phyloP scores from a whole-genome alignment of 2,113 vertebrate species.

The Lepus americanus region DNA sequence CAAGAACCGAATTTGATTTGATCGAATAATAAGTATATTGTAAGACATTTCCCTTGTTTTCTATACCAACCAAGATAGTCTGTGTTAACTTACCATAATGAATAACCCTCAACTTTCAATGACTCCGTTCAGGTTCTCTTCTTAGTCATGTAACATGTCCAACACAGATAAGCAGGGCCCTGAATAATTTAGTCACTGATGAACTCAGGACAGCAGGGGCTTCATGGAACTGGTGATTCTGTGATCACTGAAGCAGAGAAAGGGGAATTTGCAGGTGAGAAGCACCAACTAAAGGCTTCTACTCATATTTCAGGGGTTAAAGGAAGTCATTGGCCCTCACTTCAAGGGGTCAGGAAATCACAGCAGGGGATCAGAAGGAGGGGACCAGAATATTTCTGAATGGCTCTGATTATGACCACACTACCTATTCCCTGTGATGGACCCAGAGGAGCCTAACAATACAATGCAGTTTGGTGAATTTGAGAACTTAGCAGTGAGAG shows the following conservation, averaged over 20 bases:
- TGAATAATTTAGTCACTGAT: neutral
- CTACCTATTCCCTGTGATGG: neutral
- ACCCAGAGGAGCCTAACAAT: neutral
- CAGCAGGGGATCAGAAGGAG: neutral
- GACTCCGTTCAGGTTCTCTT: neutral
- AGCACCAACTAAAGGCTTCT: neutral
- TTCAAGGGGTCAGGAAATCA: neutral
- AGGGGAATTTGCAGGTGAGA: neutral
- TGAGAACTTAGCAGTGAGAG: constrained; percentile 10
- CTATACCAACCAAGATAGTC: neutral
- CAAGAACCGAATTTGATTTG: constrained; percentile 16
- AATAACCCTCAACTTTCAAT: neutral
- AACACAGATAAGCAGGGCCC: neutral
- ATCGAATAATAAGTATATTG: constrained; percentile 13
- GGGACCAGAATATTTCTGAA: constrained; percentile 4
- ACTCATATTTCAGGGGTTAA: neutral
- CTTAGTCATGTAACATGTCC: neutral
- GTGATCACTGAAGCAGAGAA: neutral
- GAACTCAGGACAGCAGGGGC: neutral
- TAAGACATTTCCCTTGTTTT: neutral
- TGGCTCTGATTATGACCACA: neutral
- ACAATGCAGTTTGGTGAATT: neutral
- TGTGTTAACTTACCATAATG: neutral
- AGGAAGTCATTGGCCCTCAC: constrained; percentile 4
- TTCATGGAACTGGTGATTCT: neutral